These are phyloP conservation scores for Ammospiza nelsoni DNA, from an alignment of 2,113 vertebrate genomes.

Conservation along the genomic window DNA sequence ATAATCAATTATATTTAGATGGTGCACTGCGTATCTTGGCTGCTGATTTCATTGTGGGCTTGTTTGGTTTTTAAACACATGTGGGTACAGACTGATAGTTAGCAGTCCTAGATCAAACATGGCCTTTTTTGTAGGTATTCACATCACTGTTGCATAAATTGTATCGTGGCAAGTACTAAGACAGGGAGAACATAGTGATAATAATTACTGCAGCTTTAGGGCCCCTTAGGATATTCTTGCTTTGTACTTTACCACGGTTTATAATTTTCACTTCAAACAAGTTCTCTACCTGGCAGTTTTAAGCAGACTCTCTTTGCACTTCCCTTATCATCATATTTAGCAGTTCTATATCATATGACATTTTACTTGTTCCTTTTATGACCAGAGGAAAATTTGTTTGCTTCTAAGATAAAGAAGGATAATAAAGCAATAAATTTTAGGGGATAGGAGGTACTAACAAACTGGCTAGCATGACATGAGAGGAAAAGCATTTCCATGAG, in stretches of 20 bases:
- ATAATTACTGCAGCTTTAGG: not conserved
- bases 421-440: conserved; percentile 3
- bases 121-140: not conserved
- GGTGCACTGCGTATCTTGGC: not conserved
- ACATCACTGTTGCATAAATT: not conserved
- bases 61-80: not conserved
- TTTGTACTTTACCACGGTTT: not conserved
- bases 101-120: not conserved
- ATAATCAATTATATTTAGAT: not conserved
- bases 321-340: not conserved
- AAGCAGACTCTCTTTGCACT: not conserved
- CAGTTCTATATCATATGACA: not conserved
- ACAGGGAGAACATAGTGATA: not conserved
- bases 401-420: not conserved
- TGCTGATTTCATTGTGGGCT: not conserved
- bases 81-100: not conserved
- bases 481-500: not conserved
- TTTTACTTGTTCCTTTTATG: not conserved
- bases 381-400: not conserved
- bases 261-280: not conserved
- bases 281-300: not conserved
- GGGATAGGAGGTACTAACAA: not conserved
- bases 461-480: not conserved
- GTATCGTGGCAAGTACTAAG: not conserved
- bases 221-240: not conserved